Conservation (phyloP, 2,113 vertebrate genomes). For the Percopsis transmontana region DNA sequence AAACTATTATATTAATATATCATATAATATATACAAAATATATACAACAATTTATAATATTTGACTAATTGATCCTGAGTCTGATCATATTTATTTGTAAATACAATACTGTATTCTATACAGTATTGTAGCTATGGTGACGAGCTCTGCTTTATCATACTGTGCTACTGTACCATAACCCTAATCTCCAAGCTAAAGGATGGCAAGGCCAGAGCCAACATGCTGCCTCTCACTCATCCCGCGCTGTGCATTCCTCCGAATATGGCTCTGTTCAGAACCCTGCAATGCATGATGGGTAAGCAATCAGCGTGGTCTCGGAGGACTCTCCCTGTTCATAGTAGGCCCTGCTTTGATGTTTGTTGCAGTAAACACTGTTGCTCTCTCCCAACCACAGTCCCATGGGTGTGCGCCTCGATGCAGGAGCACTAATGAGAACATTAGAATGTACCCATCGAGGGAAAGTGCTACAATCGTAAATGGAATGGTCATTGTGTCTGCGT, state of each 20-base stretch:
- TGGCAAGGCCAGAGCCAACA: slow-evolving; percentile 1
- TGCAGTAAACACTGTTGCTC: slow-evolving; percentile 74
- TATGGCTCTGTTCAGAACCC: slow-evolving; percentile 55
- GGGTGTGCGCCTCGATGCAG: slow-evolving; percentile 64
- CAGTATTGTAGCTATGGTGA: too few relatives aligned
- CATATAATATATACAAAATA: too few relatives aligned
- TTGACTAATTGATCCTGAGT: too few relatives aligned
- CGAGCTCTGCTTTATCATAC: too few relatives aligned
- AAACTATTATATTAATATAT: too few relatives aligned
- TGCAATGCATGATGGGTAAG: slow-evolving; percentile 65
- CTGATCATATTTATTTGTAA: too few relatives aligned
- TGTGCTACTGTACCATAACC: too few relatives aligned
- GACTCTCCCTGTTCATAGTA: slow-evolving; percentile 58
- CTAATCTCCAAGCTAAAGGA: slow-evolving; percentile 18
- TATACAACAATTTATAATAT: too few relatives aligned
- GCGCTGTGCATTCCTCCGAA: slow-evolving; percentile 33
- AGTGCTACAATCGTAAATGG: slow-evolving; percentile 75
- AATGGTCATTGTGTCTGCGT: slow-evolving; percentile 53
- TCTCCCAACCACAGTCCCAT: slow-evolving; percentile 65
- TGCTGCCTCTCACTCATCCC: slow-evolving; percentile 12
- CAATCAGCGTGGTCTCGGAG: slow-evolving; percentile 61
- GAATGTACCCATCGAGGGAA: slow-evolving; percentile 69
- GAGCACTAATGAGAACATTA: slow-evolving; percentile 82
- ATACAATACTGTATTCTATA: too few relatives aligned
- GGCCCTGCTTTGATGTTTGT: slow-evolving; percentile 71